Evolutionary conservation across 2,113 vertebrate genomes (phyloP).

Genomic region (Nanger granti): DNA sequence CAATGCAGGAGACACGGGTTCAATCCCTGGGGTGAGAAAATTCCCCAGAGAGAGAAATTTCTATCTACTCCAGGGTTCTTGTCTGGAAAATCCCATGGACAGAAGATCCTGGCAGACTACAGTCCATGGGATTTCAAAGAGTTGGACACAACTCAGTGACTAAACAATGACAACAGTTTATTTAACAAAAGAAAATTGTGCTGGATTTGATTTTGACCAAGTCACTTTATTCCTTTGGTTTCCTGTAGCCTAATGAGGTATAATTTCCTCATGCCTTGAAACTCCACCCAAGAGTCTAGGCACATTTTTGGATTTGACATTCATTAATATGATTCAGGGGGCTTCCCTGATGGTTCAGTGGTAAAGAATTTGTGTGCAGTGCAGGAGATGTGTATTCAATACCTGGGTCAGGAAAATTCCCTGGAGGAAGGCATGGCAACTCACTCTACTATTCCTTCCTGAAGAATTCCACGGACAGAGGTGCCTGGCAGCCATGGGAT

Average conservation of each 20-base stretch:
- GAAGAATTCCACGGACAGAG: not conserved
- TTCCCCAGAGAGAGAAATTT: not conserved
- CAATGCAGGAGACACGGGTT: not conserved
- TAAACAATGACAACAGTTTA: not conserved
- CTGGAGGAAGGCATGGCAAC: not conserved
- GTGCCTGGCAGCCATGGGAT: not conserved
- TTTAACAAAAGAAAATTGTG: not conserved
- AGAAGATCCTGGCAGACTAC: not conserved
- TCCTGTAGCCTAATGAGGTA: not conserved
- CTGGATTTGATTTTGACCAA: not conserved
- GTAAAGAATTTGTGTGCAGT: not conserved
- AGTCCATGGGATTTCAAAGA: not conserved
- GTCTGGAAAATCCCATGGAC: not conserved
- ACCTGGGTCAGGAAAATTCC: not conserved
- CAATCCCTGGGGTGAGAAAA: not conserved
- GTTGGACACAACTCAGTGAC: not conserved
- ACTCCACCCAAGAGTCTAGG: not conserved
- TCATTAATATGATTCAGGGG: not conserved
- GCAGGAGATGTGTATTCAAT: not conserved
- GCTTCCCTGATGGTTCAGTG: not conserved
- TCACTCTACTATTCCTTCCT: not conserved
- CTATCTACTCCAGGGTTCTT: not conserved
- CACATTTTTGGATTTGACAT: not conserved
- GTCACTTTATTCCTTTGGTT: not conserved
- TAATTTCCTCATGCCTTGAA: not conserved